phyloP scores from a whole-genome alignment of 2,113 vertebrate species.

The Fulmarus glacialis region DNA sequence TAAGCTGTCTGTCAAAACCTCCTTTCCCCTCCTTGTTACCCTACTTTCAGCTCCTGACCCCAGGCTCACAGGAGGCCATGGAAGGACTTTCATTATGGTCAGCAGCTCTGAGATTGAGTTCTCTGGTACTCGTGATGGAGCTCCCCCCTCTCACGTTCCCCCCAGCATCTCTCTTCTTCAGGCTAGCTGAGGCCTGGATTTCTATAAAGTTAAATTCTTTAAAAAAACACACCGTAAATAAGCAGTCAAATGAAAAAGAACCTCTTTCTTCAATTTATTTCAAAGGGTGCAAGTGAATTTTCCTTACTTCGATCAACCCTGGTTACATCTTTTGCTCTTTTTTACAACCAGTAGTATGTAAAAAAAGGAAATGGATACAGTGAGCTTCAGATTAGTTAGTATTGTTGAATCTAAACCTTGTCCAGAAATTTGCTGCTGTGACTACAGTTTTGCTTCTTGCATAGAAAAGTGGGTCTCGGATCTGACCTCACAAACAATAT shows the following conservation, averaged over 20 bases:
- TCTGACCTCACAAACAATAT: not conserved
- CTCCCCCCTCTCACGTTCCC: fast-evolving
- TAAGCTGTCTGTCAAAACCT: not conserved
- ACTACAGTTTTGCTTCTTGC: not conserved
- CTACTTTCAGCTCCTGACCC: not conserved
- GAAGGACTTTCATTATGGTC: not conserved
- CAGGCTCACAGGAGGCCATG: not conserved
- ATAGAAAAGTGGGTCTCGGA: not conserved
- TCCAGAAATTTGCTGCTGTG: not conserved
- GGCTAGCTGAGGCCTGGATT: not conserved
- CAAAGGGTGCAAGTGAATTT: not conserved
- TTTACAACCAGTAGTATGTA: not conserved
- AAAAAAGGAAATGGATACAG: not conserved
- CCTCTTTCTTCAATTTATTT: not conserved
- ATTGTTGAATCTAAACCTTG: not conserved
- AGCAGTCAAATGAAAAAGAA: not conserved
- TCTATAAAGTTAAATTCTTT: not conserved
- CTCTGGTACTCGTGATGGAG: not conserved
- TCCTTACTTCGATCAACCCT: not conserved
- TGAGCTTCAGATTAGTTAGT: not conserved
- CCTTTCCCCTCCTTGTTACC: not conserved
- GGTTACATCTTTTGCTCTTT: not conserved
- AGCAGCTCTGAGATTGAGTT: not conserved
- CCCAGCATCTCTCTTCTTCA: not conserved
- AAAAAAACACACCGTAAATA: not conserved